phyloP scores from a whole-genome alignment of 1,140 invertebrate species.

The Gonioctena quinquepunctata region DNA sequence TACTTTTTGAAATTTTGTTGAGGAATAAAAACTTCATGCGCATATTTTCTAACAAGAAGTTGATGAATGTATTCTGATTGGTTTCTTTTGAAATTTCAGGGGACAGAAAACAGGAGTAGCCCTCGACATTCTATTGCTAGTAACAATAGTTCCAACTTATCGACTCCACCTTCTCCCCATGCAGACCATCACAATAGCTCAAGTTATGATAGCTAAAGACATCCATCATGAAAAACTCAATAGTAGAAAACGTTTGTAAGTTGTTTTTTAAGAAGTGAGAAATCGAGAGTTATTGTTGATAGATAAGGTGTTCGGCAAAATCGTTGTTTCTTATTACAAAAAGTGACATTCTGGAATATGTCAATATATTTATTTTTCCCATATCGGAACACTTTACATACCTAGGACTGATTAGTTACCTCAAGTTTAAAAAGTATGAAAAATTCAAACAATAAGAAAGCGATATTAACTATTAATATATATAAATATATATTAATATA shows the following conservation, averaged over 20 bases:
- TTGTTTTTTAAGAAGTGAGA: not conserved
- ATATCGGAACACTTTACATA: conserved; percentile 24
- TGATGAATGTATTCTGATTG: too few relatives aligned
- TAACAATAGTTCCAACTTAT: conserved; percentile 79
- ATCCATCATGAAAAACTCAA: not conserved
- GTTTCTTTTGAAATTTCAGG: conserved; percentile 37
- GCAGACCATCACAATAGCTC: conserved; percentile 72
- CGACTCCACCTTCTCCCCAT: conserved; percentile 76
- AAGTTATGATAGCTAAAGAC: conserved; percentile 64
- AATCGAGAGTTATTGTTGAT: not conserved
- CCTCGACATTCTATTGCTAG: conserved; percentile 78
- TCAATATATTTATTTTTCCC: not conserved
- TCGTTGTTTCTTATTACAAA: not conserved
- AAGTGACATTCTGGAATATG: not conserved
- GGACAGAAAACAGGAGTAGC: conserved; percentile 48
- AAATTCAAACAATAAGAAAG: conserved; percentile 25
- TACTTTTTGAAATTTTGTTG: too few relatives aligned
- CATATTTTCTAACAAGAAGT: too few relatives aligned
- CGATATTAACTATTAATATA: conserved; percentile 24
- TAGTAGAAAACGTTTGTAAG: not conserved
- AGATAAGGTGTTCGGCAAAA: not conserved
- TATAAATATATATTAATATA: not conserved
- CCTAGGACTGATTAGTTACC: conserved; percentile 44
- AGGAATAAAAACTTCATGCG: too few relatives aligned
- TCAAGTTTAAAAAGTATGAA: conserved; percentile 34